Conservation (phyloP, 2,113 vertebrate species). For the Leucoraja erinaceus region DNA sequence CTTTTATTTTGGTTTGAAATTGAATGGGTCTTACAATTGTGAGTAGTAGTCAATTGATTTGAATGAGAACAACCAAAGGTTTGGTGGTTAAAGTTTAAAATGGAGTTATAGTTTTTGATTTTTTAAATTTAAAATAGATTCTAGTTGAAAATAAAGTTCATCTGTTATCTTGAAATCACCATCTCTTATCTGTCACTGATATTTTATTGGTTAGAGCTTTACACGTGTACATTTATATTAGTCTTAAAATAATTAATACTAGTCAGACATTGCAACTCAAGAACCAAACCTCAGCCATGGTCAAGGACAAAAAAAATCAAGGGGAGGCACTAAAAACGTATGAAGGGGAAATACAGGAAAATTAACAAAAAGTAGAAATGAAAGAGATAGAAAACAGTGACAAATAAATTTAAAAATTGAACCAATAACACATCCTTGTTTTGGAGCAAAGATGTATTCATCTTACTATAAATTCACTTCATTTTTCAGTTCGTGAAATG, state of each 20-base stretch:
- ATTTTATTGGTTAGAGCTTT: background rate
- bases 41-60: background rate
- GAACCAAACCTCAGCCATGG: background rate
- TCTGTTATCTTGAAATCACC: background rate
- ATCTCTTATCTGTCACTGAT: background rate
- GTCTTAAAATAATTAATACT: background rate
- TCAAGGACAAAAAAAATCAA: background rate
- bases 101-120: too few relatives aligned
- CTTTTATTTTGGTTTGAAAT: background rate
- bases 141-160: background rate
- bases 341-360: background rate
- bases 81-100: background rate
- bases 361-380: background rate
- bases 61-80: background rate
- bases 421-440: slow-evolving; percentile 17
- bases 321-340: background rate
- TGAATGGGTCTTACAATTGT: background rate
- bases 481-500: background rate
- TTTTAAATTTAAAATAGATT: slow-evolving; percentile 1
- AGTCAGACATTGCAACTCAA: background rate
- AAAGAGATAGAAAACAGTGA: background rate
- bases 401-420: background rate
- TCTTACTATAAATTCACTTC: background rate
- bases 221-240: background rate
- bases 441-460: background rate